Evolutionary conservation across 2,113 vertebrate species (phyloP), one percentile per base, ranked within the genome.

Genomic region (Electrona antarctica): DNA sequence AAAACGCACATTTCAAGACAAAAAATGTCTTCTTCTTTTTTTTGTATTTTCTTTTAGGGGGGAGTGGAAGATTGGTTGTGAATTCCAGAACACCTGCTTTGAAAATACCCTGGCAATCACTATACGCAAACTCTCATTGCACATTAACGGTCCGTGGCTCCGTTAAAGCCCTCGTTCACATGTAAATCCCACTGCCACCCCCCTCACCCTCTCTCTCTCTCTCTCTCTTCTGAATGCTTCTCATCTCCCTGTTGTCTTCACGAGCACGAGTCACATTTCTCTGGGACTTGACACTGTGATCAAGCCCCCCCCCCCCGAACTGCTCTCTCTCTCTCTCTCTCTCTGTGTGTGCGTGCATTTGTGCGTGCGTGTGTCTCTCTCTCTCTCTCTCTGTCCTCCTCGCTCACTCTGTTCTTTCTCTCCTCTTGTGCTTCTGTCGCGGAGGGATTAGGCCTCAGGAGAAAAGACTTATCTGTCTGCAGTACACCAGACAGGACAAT

Each of bases 61-160:
- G 33, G 33, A 41, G 33, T 41, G 33, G 33, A 41, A 41, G 33
- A 41, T 3, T 82, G 72, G 33, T 62, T 75, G 51, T 29, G 50
- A 77, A 73, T 81, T 79, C 58, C 65, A 73, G 50, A 86, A 79
- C 81, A 84, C 81, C 81, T 86, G 84, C 81, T 83, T 81, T 63
- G 52, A 83, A 77, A 48, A 60, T 41, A 71, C 28, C 71, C 57
- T 0, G 12, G 49, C 52, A 33, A 47, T 15, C 55, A 66, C 14
- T 7, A 47, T 7, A 47, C 73, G 21, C 71, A 71, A 82, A 72
- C 61, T 83, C 51, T 69, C 64, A 81, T 74, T 77, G 59, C 29
- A 56, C 54, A 80, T 70, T 66, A 82, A 65, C 12, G 33, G 77
- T 78, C 76, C 72, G 55, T 46, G 41, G 74, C 72, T 58, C 72